Percentiles rank a stretch among this genome's conserved stretches.
Evolutionary conservation across 2,797 vertebrate genomes (phyloP).

Genomic region (Hoplostethus mediterraneus): DNA sequence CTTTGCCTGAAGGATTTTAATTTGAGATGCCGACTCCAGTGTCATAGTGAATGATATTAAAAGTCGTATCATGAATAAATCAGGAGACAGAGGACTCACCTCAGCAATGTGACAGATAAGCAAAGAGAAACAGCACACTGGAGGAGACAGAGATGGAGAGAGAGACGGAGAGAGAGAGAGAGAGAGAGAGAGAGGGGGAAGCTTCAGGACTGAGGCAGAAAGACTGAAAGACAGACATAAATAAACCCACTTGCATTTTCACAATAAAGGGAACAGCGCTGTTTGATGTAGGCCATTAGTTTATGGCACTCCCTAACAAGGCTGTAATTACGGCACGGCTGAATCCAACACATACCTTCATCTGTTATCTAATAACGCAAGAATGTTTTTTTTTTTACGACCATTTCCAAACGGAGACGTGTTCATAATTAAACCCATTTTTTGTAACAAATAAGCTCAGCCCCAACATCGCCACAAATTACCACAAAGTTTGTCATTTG

Average conservation of each 20-base stretch:
- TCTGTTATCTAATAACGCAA: constrained; percentile 45
- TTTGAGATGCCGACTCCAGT: constrained; percentile 84
- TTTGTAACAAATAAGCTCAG: constrained; percentile 57
- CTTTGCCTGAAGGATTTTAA: constrained; percentile 83
- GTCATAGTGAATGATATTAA: constrained; percentile 87
- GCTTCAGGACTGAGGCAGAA: constrained; percentile 37
- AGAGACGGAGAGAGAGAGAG: constrained; percentile 25
- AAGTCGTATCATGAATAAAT: constrained; percentile 87
- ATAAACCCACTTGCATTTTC: constrained; percentile 56
- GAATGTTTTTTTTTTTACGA: constrained; percentile 20
- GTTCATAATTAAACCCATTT: constrained; percentile 42
- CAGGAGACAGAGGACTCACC: constrained; percentile 83
- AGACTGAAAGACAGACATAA: constrained; percentile 42
- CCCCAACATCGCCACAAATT: constrained; percentile 39
- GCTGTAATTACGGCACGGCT: constrained; percentile 58
- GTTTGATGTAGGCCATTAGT: constrained; percentile 52
- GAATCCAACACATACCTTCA: constrained; percentile 34
- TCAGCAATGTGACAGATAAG: constrained; percentile 80
- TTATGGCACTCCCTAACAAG: constrained; percentile 52
- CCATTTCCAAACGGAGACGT: constrained; percentile 26
- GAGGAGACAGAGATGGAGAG: constrained; percentile 46
- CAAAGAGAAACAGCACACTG: constrained; percentile 65
- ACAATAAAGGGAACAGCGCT: constrained; percentile 43
- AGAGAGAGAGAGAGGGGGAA: constrained; percentile 19
- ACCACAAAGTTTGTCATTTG: constrained; percentile 52